Evolutionary conservation across 2,113 vertebrate genomes (phyloP).

Genomic region (Cebus imitator): DNA sequence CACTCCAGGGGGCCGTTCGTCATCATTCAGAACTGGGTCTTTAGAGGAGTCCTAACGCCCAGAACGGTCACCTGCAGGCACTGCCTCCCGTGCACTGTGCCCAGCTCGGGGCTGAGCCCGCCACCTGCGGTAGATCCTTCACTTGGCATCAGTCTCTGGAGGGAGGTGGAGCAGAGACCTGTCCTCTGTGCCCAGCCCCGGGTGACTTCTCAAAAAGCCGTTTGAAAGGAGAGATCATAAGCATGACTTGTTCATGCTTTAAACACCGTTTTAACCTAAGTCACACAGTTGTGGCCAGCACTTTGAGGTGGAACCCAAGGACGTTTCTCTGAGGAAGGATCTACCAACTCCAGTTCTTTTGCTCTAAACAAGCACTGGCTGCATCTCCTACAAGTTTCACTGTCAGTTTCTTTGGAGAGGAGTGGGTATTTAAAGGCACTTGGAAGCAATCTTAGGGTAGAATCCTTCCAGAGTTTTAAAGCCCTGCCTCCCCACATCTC

Average conservation of each 20-base stretch:
- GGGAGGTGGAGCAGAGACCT: fast-evolving
- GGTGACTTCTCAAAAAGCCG: fast-evolving
- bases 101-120: neutral
- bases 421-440: neutral
- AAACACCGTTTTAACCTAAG: neutral
- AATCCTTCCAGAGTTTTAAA: fast-evolving
- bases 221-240: neutral
- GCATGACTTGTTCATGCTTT: fast-evolving
- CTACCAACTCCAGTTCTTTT: neutral
- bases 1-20: fast-evolving
- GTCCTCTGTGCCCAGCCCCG: fast-evolving
- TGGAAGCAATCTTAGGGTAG: fast-evolving
- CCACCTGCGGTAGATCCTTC: neutral
- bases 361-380: fast-evolving
- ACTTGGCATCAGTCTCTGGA: neutral
- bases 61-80: fast-evolving
- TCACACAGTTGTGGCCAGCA: fast-evolving
- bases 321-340: neutral
- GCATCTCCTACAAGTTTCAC: fast-evolving
- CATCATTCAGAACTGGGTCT: fast-evolving
- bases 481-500: fast-evolving
- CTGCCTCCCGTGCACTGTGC: fast-evolving
- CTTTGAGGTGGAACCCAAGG: neutral
- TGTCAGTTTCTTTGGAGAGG: neutral
- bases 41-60: fast-evolving